Evolutionary conservation across 2,113 vertebrate genomes (phyloP).

Genomic region (Pseudonaja textilis): DNA sequence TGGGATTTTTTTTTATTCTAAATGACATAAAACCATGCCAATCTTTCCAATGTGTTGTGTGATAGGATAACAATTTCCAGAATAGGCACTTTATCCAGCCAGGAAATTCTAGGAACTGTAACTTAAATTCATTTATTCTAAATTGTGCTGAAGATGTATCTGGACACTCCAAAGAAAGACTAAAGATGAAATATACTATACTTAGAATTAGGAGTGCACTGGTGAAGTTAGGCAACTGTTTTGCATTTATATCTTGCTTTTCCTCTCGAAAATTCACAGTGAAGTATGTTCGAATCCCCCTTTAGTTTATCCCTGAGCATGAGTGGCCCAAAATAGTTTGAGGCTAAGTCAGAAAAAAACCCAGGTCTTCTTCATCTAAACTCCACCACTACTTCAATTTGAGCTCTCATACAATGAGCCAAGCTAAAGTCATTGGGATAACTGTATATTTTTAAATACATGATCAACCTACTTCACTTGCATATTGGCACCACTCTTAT

Average conservation of each 20-base stretch:
- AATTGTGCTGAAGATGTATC: background rate
- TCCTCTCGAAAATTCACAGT: background rate
- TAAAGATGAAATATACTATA: background rate
- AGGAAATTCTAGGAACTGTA: background rate
- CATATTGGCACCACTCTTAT: background rate
- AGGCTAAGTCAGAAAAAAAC: background rate
- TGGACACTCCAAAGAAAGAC: background rate
- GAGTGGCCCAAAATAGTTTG: background rate
- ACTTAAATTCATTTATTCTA: background rate
- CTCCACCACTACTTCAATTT: background rate
- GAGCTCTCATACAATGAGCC: background rate
- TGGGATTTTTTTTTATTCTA: background rate
- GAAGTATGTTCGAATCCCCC: background rate
- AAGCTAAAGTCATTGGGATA: background rate
- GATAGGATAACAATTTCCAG: background rate
- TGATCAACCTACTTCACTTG: background rate
- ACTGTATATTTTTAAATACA: background rate
- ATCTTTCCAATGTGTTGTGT: background rate
- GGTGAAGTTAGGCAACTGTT: background rate
- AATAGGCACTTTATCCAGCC: background rate
- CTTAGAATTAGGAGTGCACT: background rate
- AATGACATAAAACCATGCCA: background rate
- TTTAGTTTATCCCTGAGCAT: background rate
- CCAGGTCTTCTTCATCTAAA: background rate
- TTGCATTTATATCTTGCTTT: background rate